Conservation (phyloP, 1,140 invertebrate genomes). For the Hycleus phaleratus region DNA sequence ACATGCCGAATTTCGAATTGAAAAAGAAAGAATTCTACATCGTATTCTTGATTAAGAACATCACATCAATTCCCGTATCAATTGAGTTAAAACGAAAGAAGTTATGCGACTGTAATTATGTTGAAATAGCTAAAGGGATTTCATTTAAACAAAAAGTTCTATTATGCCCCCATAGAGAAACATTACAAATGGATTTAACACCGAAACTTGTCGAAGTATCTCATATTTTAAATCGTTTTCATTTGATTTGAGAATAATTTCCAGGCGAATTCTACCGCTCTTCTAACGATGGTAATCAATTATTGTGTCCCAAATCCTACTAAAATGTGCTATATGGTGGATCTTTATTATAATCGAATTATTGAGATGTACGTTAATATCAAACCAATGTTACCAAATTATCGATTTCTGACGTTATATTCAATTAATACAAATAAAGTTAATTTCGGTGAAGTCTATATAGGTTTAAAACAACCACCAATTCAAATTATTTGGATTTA, state of each 20-base stretch:
- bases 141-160: no score
- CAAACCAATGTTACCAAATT: slow-evolving; percentile 5
- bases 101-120: slow-evolving; percentile 24
- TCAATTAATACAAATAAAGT: neutral
- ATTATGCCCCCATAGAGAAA: no score
- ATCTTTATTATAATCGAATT: slow-evolving; percentile 17
- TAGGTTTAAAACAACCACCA: slow-evolving; percentile 14
- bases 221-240: no score
- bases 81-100: slow-evolving; percentile 23
- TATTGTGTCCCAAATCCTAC: slow-evolving; percentile 6
- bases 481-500: slow-evolving; percentile 27
- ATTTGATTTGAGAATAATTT: no score
- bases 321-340: slow-evolving; percentile 15
- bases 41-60: slow-evolving; percentile 23
- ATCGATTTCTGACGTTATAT: slow-evolving; percentile 5
- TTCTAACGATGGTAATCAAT: slow-evolving; percentile 11
- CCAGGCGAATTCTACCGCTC: no score
- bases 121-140: no score
- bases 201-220: no score
- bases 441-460: slow-evolving; percentile 9
- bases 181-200: no score
- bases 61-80: slow-evolving; percentile 15
- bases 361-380: slow-evolving; percentile 21
- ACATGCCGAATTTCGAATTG: slow-evolving; percentile 19
- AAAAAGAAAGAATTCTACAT: slow-evolving; percentile 12